phyloP scores from a whole-genome alignment of 2,888 invertebrate genomes.

The Gryllus longicercus region DNA sequence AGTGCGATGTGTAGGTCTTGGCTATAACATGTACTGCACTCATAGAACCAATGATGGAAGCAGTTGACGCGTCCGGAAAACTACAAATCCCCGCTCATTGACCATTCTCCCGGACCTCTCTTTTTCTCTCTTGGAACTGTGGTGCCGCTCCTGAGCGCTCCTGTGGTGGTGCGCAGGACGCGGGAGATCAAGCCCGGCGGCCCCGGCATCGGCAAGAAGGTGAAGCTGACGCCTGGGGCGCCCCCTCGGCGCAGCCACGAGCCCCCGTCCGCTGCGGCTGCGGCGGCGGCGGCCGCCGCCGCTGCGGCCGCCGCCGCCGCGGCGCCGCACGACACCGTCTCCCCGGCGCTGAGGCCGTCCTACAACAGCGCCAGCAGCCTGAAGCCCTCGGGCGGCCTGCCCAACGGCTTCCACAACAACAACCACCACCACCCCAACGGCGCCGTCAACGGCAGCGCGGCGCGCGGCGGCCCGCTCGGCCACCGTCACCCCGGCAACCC shows the following conservation, averaged over 20 bases:
- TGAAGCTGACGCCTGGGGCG: conserved; percentile 55
- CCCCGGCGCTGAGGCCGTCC: not conserved
- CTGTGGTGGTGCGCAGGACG: conserved; percentile 58
- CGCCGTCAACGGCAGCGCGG: conserved; percentile 37
- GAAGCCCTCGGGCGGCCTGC: conserved; percentile 43
- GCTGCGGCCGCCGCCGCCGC: conserved; percentile 43
- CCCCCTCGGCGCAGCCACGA: conserved; percentile 31
- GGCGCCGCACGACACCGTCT: conserved; percentile 24
- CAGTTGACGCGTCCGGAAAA: no score
- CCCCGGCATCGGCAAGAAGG: conserved; percentile 82
- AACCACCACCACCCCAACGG: conserved; percentile 39
- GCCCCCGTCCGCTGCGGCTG: conserved; percentile 38
- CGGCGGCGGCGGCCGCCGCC: conserved; percentile 44
- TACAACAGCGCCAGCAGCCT: conserved; percentile 44
- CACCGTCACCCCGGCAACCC: conserved; percentile 42
- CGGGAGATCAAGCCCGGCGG: conserved; percentile 90
- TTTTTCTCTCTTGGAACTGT: no score
- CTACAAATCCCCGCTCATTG: no score
- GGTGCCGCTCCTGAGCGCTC: not conserved
- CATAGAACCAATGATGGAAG: no score
- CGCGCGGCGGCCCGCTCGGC: not conserved
- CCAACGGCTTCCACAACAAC: conserved; percentile 41
- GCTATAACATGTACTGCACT: no score
- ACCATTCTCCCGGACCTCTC: no score
- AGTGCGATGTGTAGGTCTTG: no score